Evolutionary conservation across 2,888 invertebrate genomes (phyloP), one percentile per base, ranked within the genome.

Genomic region (Agrochola litura): DNA sequence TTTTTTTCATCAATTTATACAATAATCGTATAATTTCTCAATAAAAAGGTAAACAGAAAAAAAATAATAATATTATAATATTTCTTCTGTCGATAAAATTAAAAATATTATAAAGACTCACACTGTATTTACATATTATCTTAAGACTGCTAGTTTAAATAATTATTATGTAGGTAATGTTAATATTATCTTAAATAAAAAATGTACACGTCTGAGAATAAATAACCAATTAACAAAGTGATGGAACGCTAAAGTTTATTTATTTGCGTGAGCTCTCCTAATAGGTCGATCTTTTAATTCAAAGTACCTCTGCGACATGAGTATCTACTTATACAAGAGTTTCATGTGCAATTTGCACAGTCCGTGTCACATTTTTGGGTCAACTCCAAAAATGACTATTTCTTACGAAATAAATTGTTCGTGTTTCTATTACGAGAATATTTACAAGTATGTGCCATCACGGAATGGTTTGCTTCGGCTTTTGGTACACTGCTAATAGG

Each of bases 301-400:
- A 25, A 54, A 65, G 22, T 16, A 65, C 6, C 14, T 60, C 14
- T 60, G 56, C 2, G 52, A 43, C 49, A 56, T 58, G 1, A n/a
- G 49, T 56, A 25, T 19, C 4, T 43, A 41, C 12, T 0, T 10
- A 14, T 4, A 54, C 12, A 43, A 25, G 19, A 41, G 54, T 68
- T 74, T 60, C 64, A 64, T 68, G 69, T 65, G 68, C 41, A 72
- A 65, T 60, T 73, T 66, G 52, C 64, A 69, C 52, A 54, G n/a
- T 41, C 25, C 52, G 25, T 81, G 73, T 73, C 78, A 75, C 52
- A 77, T 64, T 75, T 87, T 87, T 85, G 86, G 80, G 73, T 66
- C 76, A 79, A 76, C 66, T 87, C 86, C 86, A 87, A 86, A 72
- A 61, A 54, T 67, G 61, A 70, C 43, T 76, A 63, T 72, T 72